Evolutionary conservation across 2,888 invertebrate species (phyloP), one percentile per base, ranked within the genome.

Genomic region (Ctenicera cuprea): DNA sequence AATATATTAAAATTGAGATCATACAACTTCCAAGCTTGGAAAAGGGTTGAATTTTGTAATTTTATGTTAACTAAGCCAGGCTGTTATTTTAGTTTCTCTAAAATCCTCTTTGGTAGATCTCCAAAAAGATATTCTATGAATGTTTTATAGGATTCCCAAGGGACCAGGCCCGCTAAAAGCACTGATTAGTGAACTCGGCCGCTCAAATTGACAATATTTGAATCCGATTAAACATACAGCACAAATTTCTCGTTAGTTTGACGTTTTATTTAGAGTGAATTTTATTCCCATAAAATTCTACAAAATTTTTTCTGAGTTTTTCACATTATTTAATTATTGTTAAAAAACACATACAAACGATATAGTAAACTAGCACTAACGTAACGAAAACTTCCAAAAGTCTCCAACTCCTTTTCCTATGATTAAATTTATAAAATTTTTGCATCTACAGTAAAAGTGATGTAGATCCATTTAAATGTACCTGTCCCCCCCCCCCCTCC

Each of bases 131-230:
- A 71, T 71, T 52, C 66, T 66, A 71, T 65, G 71, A 71, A 71
- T 71, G 71, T 73, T 77, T 77, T 64, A 76, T 61, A 72, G 50
- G 41, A 74, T 52, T 74, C 77, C 67, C 76, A 48, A 41, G 72
- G 59, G 77, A 41, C 54, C 22, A 38, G 48, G 65, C 54, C 50
- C 63, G 54, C 77, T 76, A 74, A 77, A 77, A 76, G 77, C 77
- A 69, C 64, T 76, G 76, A 77, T 77, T 77, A 76, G 75, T 71
- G 63, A 71, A 74, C 72, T 71, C 74, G 74, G 61, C 74, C 74
- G 50, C 71, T 50, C 61, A 74, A 74, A 76, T 74, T 77, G 71
- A 77, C 74, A 76, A 70, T 76, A 76, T 74, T 76, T 73, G 69
- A 71, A 76, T 65, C 61, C 59, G 73, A 69, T 73, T 76, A 70